phyloP scores from a whole-genome alignment of 2,113 vertebrate genomes.

The Meleagris gallopavo region DNA sequence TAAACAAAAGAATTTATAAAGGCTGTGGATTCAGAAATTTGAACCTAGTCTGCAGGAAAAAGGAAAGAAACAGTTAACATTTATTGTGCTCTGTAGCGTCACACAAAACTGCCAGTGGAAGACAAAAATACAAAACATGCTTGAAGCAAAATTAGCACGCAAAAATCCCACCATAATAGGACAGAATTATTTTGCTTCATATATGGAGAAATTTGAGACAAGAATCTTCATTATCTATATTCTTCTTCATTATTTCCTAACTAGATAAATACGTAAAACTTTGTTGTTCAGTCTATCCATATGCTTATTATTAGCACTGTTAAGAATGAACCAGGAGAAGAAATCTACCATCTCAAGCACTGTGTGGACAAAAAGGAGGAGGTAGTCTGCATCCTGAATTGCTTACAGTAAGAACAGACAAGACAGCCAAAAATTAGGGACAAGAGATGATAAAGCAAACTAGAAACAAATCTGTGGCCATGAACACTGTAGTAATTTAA shows the following conservation, averaged over 20 bases:
- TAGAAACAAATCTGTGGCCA: neutral
- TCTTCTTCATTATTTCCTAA: neutral
- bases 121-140: neutral
- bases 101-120: neutral
- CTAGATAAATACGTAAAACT: neutral
- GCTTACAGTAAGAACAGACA: neutral
- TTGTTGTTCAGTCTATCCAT: neutral
- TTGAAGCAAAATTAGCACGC: neutral
- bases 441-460: neutral
- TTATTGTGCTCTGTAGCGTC: neutral
- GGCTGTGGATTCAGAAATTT: neutral
- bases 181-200: neutral
- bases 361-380: neutral
- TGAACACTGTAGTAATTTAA: neutral
- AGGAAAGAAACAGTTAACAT: neutral
- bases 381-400: neutral
- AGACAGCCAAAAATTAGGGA: neutral
- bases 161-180: neutral
- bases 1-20: neutral
- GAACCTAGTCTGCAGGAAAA: neutral
- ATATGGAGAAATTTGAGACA: neutral
- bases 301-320: neutral
- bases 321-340: neutral
- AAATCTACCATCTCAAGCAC: neutral
- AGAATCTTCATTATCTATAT: neutral